Evolutionary conservation across 2,113 vertebrate genomes (phyloP).

Genomic region (Patagioenas fasciata): DNA sequence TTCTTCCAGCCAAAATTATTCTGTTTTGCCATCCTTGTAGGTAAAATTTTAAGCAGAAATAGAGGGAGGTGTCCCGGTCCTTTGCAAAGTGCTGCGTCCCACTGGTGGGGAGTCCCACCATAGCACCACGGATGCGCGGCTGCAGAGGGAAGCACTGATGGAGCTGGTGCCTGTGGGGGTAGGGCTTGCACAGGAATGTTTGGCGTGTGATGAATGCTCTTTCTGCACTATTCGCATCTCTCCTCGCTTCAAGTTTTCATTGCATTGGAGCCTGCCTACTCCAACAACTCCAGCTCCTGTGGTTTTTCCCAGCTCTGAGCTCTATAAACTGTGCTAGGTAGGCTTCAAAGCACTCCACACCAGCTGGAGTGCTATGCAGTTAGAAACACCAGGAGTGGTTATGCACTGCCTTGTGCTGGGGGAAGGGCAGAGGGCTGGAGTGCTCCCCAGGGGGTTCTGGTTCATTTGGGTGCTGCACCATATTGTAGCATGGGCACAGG

Average conservation of each 20-base stretch:
- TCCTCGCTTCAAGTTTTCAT: not conserved
- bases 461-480: not conserved
- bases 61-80: not conserved
- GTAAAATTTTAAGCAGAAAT: not conserved
- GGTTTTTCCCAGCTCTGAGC: not conserved
- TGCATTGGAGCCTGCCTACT: not conserved
- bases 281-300: not conserved
- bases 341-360: not conserved
- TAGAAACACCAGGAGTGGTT: rapidly evolving
- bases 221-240: not conserved
- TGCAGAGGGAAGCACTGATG: rapidly evolving
- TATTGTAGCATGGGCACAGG: not conserved
- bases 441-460: not conserved
- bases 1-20: too few relatives aligned
- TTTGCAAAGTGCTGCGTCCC: not conserved
- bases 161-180: not conserved
- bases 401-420: not conserved
- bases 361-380: not conserved
- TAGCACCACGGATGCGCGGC: not conserved
- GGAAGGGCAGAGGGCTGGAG: not conserved
- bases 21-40: not conserved
- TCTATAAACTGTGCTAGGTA: not conserved
- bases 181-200: not conserved
- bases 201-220: not conserved
- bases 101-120: not conserved